A percentile compares a stretch with the other conserved stretches of the same genome.
These are phyloP conservation scores for Rana temporaria DNA, from an alignment of 2,113 vertebrate genomes.

Conservation along the genomic window DNA sequence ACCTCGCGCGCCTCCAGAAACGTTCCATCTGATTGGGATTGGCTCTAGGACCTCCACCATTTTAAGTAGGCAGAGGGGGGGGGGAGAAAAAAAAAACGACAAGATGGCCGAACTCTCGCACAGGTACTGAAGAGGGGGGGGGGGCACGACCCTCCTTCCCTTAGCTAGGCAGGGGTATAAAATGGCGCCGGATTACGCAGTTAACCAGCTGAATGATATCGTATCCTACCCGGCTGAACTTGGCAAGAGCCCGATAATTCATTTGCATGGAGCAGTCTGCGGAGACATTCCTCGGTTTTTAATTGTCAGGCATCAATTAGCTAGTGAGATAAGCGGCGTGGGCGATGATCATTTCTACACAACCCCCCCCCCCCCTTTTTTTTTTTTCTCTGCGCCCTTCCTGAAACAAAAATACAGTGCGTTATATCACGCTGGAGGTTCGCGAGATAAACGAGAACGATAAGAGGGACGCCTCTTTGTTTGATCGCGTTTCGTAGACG, in stretches of 20 bases:
- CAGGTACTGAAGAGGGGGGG: conserved; percentile 32
- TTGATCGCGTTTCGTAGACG: background rate
- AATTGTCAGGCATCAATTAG: conserved; percentile 50
- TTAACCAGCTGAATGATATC: conserved; percentile 36
- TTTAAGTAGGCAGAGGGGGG: conserved; percentile 63
- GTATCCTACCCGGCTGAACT: conserved; percentile 19
- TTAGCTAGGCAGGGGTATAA: background rate
- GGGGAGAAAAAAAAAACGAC: background rate
- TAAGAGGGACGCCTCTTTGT: background rate
- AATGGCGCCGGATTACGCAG: conserved; percentile 6
- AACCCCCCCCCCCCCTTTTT: background rate
- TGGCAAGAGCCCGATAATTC: conserved; percentile 46
- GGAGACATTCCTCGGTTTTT: conserved; percentile 29
- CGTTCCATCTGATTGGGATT: background rate
- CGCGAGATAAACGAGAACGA: conserved; percentile 9
- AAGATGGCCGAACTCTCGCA: conserved; percentile 67
- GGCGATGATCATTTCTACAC: conserved; percentile 10
- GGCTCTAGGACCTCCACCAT: conserved; percentile 66
- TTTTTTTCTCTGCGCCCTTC: background rate
- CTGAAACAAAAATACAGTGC: conserved; percentile 14
- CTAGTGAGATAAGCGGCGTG: conserved; percentile 21
- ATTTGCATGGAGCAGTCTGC: conserved; percentile 47
- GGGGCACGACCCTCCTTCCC: background rate
- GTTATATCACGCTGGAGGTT: conserved; percentile 6
- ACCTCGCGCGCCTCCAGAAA: conserved; percentile 9